Evolutionary conservation across 2,888 invertebrate species (phyloP).

Genomic region (Drosophila birchii): DNA sequence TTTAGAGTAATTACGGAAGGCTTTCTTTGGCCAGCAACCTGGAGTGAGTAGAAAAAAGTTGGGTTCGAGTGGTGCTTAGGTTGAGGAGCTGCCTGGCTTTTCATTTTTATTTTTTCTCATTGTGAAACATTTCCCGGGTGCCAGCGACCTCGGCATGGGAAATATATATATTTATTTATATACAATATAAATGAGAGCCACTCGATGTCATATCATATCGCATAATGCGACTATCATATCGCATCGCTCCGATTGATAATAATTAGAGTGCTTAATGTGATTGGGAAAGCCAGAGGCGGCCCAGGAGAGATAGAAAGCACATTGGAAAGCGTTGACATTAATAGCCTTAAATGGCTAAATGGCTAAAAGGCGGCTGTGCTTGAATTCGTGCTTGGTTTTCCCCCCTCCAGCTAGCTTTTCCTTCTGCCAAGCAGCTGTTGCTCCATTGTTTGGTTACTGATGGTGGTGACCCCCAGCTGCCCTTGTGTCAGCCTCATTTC

Average conservation of each 20-base stretch:
- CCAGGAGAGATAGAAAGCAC: conserved; percentile 7
- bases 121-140: conserved; percentile 36
- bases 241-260: conserved; percentile 35
- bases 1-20: conserved; percentile 36
- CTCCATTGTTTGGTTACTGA: not conserved
- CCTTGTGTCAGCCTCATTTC: conserved; percentile 5
- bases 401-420: not conserved
- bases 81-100: not conserved
- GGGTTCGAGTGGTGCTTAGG: conserved; percentile 4
- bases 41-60: not conserved
- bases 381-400: conserved; percentile 21
- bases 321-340: conserved; percentile 62
- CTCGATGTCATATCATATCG: conserved; percentile 21
- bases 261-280: conserved; percentile 41
- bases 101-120: conserved; percentile 7
- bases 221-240: conserved; percentile 21
- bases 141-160: conserved; percentile 29
- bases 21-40: conserved; percentile 38
- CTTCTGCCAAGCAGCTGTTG: conserved; percentile 3
- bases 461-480: conserved; percentile 20
- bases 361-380: not conserved
- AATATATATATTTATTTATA: not conserved
- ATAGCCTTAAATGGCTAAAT: conserved; percentile 47
- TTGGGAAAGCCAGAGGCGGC: conserved; percentile 34
- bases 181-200: conserved; percentile 5